phyloP scores from a whole-genome alignment of 1,140 invertebrate genomes.

The Dendrolimus punctatus region DNA sequence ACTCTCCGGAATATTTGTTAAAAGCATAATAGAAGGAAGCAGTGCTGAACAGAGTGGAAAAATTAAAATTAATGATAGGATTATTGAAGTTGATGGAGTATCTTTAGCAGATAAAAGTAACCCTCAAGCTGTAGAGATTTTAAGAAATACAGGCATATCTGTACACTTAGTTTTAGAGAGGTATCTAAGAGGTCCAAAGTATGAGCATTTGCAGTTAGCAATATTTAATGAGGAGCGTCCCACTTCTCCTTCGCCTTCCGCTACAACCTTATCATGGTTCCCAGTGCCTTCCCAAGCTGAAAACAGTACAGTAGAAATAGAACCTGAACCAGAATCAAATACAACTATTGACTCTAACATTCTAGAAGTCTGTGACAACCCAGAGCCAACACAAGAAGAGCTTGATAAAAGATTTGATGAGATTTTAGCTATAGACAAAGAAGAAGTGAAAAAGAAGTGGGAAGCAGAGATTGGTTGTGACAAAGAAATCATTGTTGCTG shows the following conservation, averaged over 20 bases:
- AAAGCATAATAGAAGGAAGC: constrained; percentile 93
- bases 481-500: constrained; percentile 83
- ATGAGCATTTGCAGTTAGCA: constrained; percentile 89
- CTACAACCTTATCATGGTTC: constrained; percentile 82
- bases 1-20: constrained; percentile 95
- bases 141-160: constrained; percentile 86
- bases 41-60: constrained; percentile 90
- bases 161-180: constrained; percentile 87
- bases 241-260: constrained; percentile 79
- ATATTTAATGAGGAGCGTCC: constrained; percentile 81
- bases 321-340: constrained; percentile 77
- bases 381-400: constrained; percentile 71
- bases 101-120: constrained; percentile 89
- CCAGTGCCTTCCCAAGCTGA: constrained; percentile 75
- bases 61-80: constrained; percentile 94
- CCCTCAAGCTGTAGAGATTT: constrained; percentile 90
- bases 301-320: constrained; percentile 74
- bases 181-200: constrained; percentile 90
- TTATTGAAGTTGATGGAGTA: constrained; percentile 88
- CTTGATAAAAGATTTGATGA: constrained; percentile 73
- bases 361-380: constrained; percentile 61
- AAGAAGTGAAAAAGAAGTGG: constrained; percentile 80
- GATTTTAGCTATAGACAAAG: constrained; percentile 67
- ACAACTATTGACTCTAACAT: constrained; percentile 77
- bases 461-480: constrained; percentile 79